These are phyloP conservation scores for Alouatta palliata DNA, from an alignment of 2,113 vertebrate genomes.

Conservation along the genomic window DNA sequence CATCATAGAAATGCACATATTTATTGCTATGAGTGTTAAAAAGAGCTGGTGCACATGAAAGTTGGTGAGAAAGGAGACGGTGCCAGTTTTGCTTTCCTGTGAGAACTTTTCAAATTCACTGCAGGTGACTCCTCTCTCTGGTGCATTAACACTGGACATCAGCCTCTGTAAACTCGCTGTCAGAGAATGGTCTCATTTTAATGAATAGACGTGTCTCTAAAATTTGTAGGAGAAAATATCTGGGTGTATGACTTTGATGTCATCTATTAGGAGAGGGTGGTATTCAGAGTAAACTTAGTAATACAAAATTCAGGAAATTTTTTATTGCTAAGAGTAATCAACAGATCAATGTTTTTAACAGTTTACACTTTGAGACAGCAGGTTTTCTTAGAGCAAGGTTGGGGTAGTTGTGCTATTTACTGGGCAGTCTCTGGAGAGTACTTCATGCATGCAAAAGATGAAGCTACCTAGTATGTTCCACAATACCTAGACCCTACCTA, in stretches of 20 bases:
- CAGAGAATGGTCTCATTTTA: background rate
- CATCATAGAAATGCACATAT: background rate
- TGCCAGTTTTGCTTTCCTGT: rapidly evolving
- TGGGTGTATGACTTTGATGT: background rate
- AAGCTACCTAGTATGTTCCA: rapidly evolving
- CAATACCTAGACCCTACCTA: rapidly evolving
- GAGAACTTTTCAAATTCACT: rapidly evolving
- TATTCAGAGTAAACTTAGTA: background rate
- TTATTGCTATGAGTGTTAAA: rapidly evolving
- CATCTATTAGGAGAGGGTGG: background rate
- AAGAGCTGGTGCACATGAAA: background rate
- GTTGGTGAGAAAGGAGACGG: background rate
- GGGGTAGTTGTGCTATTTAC: too few relatives aligned
- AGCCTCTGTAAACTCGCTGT: background rate
- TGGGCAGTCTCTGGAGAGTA: background rate
- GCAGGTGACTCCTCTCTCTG: rapidly evolving
- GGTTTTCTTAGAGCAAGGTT: background rate
- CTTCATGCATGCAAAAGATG: background rate
- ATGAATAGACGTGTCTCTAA: background rate
- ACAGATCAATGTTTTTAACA: background rate
- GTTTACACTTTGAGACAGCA: background rate
- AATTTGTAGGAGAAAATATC: background rate
- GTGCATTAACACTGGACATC: rapidly evolving
- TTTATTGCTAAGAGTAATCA: background rate
- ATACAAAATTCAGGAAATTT: too few relatives aligned